Conservation (phyloP, 2,888 invertebrate species). For the Nymphalis c-album region DNA sequence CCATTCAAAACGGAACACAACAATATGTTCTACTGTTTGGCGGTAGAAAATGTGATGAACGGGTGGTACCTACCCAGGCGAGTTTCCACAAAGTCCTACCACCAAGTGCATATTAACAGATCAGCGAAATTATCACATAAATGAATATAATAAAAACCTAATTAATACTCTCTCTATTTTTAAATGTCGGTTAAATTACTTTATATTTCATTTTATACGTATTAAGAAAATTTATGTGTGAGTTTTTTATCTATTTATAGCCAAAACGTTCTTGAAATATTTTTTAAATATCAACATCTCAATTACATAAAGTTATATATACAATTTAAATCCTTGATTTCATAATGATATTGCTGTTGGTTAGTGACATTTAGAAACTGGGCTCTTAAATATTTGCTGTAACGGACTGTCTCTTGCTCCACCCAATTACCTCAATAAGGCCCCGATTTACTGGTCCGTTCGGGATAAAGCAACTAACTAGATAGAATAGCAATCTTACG, state of each 20-base stretch:
- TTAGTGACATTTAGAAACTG: conserved; percentile 29
- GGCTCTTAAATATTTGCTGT: conserved; percentile 23
- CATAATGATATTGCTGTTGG: conserved; percentile 12
- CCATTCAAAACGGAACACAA: no score
- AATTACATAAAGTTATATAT: conserved; percentile 14
- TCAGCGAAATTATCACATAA: no score
- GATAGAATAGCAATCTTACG: conserved; percentile 17
- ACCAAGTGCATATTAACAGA: no score
- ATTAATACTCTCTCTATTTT: no score
- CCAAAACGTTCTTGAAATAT: not conserved
- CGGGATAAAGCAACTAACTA: conserved; percentile 17
- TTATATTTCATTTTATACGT: no score
- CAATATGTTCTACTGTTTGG: no score
- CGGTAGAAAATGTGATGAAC: no score
- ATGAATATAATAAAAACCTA: no score
- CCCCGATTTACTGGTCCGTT: conserved; percentile 14
- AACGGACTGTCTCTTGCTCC: conserved; percentile 21
- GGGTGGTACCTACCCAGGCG: no score
- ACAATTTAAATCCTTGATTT: conserved; percentile 21
- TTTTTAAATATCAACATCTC: not conserved
- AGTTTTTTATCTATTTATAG: not conserved
- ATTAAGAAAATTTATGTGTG: no score
- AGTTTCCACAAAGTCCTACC: no score
- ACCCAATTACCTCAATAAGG: conserved; percentile 25
- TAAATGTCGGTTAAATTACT: no score